These are phyloP conservation scores for Spinibarbus caldwelli DNA, from an alignment of 2,797 vertebrate genomes.

Conservation along the genomic window DNA sequence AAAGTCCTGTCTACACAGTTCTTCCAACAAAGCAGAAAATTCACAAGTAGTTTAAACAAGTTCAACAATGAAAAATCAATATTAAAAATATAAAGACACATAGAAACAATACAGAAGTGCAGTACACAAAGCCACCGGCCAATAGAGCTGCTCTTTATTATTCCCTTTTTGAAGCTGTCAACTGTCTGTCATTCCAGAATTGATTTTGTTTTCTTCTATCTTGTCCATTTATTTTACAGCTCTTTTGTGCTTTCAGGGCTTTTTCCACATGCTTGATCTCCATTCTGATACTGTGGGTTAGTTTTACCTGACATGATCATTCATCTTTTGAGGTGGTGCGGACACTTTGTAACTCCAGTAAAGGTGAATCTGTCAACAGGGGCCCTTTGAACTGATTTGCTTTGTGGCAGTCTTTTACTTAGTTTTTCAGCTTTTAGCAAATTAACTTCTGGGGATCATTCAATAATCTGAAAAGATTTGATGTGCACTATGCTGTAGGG, in stretches of 20 bases:
- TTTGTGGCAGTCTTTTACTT: neutral
- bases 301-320: conserved; percentile 43
- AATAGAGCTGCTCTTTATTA: conserved; percentile 41
- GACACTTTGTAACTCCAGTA: neutral
- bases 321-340: conserved; percentile 22
- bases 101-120: neutral
- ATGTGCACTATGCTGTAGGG: neutral
- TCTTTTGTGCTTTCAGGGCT: conserved; percentile 36
- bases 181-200: conserved; percentile 46
- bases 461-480: neutral
- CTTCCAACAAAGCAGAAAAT: neutral
- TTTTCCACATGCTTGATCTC: conserved; percentile 43
- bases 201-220: conserved; percentile 40
- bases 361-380: neutral
- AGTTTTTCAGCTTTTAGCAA: neutral
- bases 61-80: conserved; percentile 16
- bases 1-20: conserved; percentile 7
- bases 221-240: conserved; percentile 42
- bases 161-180: neutral
- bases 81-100: conserved; percentile 1
- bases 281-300: conserved; percentile 34
- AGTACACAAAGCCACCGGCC: neutral
- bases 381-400: neutral
- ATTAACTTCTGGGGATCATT: neutral
- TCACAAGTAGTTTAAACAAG: conserved; percentile 12